A percentile compares a stretch with the other conserved stretches of the same genome.
Evolutionary conservation across 2,888 invertebrate genomes (phyloP).

Genomic region (Maniola hyperantus): DNA sequence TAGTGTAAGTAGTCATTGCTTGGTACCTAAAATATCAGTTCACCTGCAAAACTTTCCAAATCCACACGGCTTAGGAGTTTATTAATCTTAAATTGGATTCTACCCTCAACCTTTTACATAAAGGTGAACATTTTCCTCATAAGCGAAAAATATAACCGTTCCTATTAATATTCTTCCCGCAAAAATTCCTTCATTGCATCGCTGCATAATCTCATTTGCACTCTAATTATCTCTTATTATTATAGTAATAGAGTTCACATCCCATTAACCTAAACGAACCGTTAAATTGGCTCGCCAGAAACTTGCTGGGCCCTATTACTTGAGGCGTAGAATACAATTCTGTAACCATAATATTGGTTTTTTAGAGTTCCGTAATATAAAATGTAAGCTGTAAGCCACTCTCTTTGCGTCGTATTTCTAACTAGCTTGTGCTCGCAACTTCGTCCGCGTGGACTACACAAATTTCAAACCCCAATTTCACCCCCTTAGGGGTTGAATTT

Average conservation of each 20-base stretch:
- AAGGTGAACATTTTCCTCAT: neutral
- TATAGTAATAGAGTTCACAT: conserved; percentile 16
- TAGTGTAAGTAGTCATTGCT: no score
- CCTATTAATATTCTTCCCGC: conserved; percentile 5
- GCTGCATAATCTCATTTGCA: neutral
- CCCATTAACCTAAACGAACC: conserved; percentile 15
- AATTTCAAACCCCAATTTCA: no score
- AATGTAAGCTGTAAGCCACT: neutral
- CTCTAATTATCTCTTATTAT: neutral
- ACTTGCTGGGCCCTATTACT: conserved; percentile 8
- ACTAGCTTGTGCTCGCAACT: no score
- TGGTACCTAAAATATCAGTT: no score
- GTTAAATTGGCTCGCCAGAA: conserved; percentile 16
- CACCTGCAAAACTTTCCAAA: no score
- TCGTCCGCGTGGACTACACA: no score
- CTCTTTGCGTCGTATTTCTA: neutral
- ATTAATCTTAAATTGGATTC: no score
- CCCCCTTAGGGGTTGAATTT: no score
- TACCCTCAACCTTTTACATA: neutral
- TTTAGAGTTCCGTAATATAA: neutral
- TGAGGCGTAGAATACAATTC: conserved; percentile 16
- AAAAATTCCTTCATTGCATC: conserved; percentile 10
- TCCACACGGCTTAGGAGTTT: no score
- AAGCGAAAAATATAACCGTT: neutral
- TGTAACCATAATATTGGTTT: conserved; percentile 19